Evolutionary conservation across 2,888 invertebrate species (phyloP).

Genomic region (Mesopsocus fuscifrons): DNA sequence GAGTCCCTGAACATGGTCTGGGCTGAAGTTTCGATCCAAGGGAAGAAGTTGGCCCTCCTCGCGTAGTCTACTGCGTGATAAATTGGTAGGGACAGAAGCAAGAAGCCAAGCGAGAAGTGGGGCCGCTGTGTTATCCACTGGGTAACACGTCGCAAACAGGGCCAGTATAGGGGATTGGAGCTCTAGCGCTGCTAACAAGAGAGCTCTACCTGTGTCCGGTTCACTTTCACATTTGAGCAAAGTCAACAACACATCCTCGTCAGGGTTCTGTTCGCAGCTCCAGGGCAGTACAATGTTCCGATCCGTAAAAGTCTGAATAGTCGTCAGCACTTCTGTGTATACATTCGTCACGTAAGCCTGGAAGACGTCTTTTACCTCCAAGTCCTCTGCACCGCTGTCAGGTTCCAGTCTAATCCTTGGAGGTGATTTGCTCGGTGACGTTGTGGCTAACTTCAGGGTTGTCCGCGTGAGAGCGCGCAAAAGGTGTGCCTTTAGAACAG

Average conservation of each 20-base stretch:
- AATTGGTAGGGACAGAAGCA: neutral
- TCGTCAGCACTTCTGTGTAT: conserved; percentile 4
- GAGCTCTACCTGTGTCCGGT: conserved; percentile 43
- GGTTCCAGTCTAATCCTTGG: conserved; percentile 4
- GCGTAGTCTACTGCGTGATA: neutral
- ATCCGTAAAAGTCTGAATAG: conserved; percentile 7
- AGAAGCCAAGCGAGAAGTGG: conserved; percentile 39
- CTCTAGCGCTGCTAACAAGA: conserved; percentile 35
- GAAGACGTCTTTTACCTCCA: conserved; percentile 1
- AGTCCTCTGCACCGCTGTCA: neutral
- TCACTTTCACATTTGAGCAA: conserved; percentile 38
- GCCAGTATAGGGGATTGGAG: conserved; percentile 40
- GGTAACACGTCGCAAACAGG: conserved; percentile 47
- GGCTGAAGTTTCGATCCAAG: neutral
- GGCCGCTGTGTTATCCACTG: conserved; percentile 41
- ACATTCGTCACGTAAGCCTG: conserved; percentile 1
- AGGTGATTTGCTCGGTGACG: conserved; percentile 6
- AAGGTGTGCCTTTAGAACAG: conserved; percentile 38
- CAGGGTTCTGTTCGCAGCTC: conserved; percentile 8
- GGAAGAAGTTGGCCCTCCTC: conserved; percentile 2
- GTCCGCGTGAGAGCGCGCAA: conserved; percentile 1
- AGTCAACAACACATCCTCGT: conserved; percentile 34
- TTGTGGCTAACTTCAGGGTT: conserved; percentile 3
- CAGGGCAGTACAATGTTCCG: conserved; percentile 5
- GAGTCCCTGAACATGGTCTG: neutral